Evolutionary conservation across 1,140 invertebrate genomes (phyloP).

Genomic region (Armadillidium nasatum): DNA sequence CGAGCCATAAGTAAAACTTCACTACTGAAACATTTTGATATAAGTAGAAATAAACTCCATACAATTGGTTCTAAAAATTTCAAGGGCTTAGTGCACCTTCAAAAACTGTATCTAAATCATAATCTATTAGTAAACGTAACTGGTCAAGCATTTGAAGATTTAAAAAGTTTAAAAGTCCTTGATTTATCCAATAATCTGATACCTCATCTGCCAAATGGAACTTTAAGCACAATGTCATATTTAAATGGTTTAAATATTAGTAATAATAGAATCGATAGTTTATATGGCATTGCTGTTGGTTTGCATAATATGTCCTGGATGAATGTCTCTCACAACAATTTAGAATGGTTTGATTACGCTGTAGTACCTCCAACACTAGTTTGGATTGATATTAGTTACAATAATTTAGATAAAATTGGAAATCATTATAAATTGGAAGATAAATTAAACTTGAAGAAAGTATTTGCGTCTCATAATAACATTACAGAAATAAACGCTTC

Average conservation of each 20-base stretch:
- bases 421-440: conserved; percentile 10
- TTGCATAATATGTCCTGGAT: conserved; percentile 73
- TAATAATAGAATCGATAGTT: conserved; percentile 76
- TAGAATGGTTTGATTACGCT: conserved; percentile 86
- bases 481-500: conserved; percentile 45
- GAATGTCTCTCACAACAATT: conserved; percentile 77
- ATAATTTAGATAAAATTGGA: conserved; percentile 1
- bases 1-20: conserved; percentile 70
- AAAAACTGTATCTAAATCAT: conserved; percentile 76
- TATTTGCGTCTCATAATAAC: neutral
- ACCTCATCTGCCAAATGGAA: conserved; percentile 68
- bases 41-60: conserved; percentile 78
- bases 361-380: conserved; percentile 60
- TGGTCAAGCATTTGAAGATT: conserved; percentile 68
- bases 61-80: conserved; percentile 72
- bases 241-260: conserved; percentile 79
- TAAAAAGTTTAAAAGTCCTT: conserved; percentile 68
- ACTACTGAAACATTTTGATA: conserved; percentile 74
- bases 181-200: conserved; percentile 82
- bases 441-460: neutral
- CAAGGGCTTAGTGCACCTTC: conserved; percentile 69
- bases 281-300: conserved; percentile 77
- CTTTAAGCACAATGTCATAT: conserved; percentile 70
- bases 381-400: conserved; percentile 5
- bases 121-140: conserved; percentile 81